phyloP scores from a whole-genome alignment of 2,888 invertebrate species.

The Agriopis leucophaearia region DNA sequence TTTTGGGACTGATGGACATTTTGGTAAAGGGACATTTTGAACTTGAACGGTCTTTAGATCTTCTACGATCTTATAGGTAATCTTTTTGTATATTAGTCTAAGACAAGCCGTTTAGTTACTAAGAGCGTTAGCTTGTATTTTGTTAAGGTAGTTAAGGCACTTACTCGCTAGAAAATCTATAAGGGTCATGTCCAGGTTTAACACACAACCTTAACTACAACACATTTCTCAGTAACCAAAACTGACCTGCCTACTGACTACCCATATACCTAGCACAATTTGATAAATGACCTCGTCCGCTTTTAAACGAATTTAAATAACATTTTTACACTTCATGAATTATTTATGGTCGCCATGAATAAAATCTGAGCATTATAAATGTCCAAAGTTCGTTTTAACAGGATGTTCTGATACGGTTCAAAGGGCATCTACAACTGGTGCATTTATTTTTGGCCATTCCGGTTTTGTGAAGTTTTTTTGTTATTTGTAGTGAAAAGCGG shows the following conservation, averaged over 20 bases:
- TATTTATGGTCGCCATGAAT: conserved; percentile 59
- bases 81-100: too few relatives aligned
- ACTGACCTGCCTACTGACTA: not conserved
- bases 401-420: conserved; percentile 31
- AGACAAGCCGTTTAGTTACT: too few relatives aligned
- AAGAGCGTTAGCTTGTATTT: too few relatives aligned
- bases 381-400: conserved; percentile 44
- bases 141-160: too few relatives aligned
- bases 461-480: not conserved
- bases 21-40: too few relatives aligned
- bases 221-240: not conserved
- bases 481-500: not conserved
- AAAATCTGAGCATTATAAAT: conserved; percentile 52
- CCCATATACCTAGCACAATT: conserved; percentile 31
- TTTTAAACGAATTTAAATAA: conserved; percentile 65
- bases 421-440: not conserved
- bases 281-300: conserved; percentile 58
- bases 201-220: not conserved
- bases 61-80: too few relatives aligned
- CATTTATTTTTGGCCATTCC: not conserved
- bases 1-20: too few relatives aligned
- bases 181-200: not conserved
- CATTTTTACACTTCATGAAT: conserved; percentile 66
- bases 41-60: too few relatives aligned
- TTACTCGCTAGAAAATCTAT: not conserved